A percentile compares a stretch with the other conserved stretches of the same genome.
phyloP scores from a whole-genome alignment of 2,113 vertebrate genomes.

The Cyanoderma ruficeps region DNA sequence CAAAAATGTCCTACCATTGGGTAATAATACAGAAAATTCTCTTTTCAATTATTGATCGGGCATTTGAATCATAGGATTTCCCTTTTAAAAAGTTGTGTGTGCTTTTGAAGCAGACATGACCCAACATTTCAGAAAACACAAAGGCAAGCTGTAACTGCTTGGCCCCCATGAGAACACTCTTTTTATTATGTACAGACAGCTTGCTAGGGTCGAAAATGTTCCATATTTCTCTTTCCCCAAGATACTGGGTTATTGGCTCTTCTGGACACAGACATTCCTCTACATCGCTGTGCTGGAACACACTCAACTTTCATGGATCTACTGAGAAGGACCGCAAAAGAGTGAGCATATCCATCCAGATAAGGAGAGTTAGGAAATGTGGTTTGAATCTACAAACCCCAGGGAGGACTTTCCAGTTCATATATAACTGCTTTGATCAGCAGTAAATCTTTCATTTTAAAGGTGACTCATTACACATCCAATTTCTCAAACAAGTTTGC shows the following conservation, averaged over 20 bases:
- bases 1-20: not conserved
- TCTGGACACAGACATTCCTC: not conserved
- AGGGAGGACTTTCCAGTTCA: not conserved
- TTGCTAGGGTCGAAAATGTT: not conserved
- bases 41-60: not conserved
- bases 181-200: not conserved
- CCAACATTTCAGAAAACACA: not conserved
- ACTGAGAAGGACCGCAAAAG: not conserved
- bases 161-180: not conserved
- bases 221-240: not conserved
- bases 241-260: not conserved
- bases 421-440: not conserved
- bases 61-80: not conserved
- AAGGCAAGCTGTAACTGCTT: not conserved
- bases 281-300: not conserved
- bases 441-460: not conserved
- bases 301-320: not conserved
- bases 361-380: not conserved
- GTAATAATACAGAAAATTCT: not conserved
- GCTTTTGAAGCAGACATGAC: not conserved
- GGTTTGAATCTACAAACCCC: constrained; percentile 1
- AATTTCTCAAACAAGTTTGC: not conserved
- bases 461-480: not conserved
- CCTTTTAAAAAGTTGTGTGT: not conserved
- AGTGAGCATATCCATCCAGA: not conserved